Conservation (phyloP, 1,140 invertebrate genomes). For the Drosophila tropicalis region DNA sequence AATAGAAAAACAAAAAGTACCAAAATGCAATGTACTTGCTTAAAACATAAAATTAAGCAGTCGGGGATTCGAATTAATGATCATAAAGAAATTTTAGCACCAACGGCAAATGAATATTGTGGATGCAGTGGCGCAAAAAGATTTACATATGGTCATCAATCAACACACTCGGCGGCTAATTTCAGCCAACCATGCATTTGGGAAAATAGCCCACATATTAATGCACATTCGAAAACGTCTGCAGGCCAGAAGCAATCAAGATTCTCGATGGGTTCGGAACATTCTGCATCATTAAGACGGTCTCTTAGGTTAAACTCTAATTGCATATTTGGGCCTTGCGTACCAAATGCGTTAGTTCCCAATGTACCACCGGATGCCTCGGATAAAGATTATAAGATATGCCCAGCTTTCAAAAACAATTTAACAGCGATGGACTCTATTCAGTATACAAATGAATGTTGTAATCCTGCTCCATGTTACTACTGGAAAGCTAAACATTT, state of each 20-base stretch:
- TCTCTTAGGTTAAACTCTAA: slow-evolving; percentile 28
- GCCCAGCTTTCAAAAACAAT: neutral
- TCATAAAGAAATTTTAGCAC: neutral
- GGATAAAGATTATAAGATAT: neutral
- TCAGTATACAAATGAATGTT: neutral
- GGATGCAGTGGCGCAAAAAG: no score
- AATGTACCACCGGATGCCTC: neutral
- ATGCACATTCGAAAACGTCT: neutral
- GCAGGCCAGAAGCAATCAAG: neutral
- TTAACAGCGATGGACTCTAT: neutral
- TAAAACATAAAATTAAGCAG: no score
- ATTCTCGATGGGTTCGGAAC: slow-evolving; percentile 12
- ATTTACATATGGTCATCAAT: neutral
- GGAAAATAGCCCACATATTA: neutral
- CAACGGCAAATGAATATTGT: neutral
- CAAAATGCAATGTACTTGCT: neutral
- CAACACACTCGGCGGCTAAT: neutral
- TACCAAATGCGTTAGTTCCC: slow-evolving; percentile 29
- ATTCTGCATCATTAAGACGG: slow-evolving; percentile 19
- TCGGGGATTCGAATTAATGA: no score
- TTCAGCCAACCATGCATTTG: neutral
- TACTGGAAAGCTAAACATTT: no score
- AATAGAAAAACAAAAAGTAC: neutral
- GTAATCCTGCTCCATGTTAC: neutral
- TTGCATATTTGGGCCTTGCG: slow-evolving; percentile 24